phyloP scores from a whole-genome alignment of 2,888 invertebrate genomes.

The Lithophane socia region DNA sequence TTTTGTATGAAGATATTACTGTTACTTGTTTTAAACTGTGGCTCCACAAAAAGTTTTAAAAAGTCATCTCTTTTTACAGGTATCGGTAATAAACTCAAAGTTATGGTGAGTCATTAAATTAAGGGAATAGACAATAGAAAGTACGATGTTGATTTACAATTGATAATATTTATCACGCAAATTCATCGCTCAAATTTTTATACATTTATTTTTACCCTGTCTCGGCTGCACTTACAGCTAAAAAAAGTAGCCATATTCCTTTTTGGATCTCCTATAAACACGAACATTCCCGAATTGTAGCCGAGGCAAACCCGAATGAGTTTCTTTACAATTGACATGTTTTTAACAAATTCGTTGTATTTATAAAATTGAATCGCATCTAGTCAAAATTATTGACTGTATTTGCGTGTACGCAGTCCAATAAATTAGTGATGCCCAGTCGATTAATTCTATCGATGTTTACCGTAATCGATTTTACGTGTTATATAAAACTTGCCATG shows the following conservation, averaged over 20 bases:
- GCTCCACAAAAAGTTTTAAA: slow-evolving; percentile 3
- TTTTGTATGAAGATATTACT: too few relatives aligned
- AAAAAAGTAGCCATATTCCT: slow-evolving; percentile 47
- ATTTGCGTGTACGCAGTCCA: slow-evolving; percentile 55
- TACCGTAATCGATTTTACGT: slow-evolving; percentile 54
- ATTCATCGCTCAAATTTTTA: slow-evolving; percentile 82
- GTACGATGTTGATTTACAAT: slow-evolving; percentile 64
- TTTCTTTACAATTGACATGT: slow-evolving; percentile 60
- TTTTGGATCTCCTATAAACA: slow-evolving; percentile 52
- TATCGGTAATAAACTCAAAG: slow-evolving; percentile 73
- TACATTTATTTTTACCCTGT: slow-evolving; percentile 63
- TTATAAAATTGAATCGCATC: slow-evolving; percentile 62
- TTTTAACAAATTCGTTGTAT: slow-evolving; percentile 44
- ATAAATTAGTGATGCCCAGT: slow-evolving; percentile 64
- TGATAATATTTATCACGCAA: slow-evolving; percentile 69
- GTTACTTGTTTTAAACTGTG: too few relatives aligned
- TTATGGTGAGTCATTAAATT: slow-evolving; percentile 78
- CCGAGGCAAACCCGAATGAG: slow-evolving; percentile 37
- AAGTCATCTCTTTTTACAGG: slow-evolving; percentile 69
- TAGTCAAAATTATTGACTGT: slow-evolving; percentile 67
- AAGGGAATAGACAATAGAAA: slow-evolving; percentile 61
- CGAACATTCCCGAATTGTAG: slow-evolving; percentile 55
- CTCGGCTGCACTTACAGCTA: slow-evolving; percentile 36
- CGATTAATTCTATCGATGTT: slow-evolving; percentile 63
- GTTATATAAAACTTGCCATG: slow-evolving; percentile 65